Evolutionary conservation across 2,113 vertebrate species (phyloP).

Genomic region (Myrmophylax atrothorax): DNA sequence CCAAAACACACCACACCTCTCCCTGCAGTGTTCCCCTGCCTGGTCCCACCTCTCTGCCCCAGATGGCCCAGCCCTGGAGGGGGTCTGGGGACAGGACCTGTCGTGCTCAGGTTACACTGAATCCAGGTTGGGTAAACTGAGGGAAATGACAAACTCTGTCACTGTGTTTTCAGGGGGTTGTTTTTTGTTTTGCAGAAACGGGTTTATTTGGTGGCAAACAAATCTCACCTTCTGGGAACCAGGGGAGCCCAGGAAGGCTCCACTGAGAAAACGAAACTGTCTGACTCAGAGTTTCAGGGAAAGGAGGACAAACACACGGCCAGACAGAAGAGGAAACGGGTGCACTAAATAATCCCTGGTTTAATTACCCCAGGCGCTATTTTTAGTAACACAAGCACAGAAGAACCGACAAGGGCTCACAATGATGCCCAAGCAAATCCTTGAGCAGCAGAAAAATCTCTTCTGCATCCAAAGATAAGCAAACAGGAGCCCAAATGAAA

Average conservation of each 20-base stretch:
- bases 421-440: neutral
- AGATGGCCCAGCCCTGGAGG: neutral
- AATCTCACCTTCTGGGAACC: neutral
- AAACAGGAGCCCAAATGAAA: neutral
- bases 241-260: accelerated
- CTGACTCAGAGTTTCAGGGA: slow-evolving; percentile 61
- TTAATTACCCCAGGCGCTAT: neutral
- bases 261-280: slow-evolving; percentile 9
- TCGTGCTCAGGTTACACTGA: accelerated
- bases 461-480: neutral
- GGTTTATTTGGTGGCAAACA: neutral
- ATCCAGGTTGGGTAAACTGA: neutral
- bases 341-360: neutral
- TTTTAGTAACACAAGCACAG: neutral
- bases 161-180: neutral
- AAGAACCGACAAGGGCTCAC: neutral
- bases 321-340: neutral
- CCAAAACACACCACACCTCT: accelerated
- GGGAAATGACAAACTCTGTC: neutral
- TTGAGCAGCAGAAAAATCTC: neutral
- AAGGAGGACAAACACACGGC: neutral
- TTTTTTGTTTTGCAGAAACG: neutral
- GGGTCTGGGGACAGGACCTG: neutral
- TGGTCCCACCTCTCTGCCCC: neutral
- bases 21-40: accelerated